A percentile compares a stretch with the other conserved stretches of the same genome.
phyloP scores from a whole-genome alignment of 2,113 vertebrate species.

The Madoqua kirkii region DNA sequence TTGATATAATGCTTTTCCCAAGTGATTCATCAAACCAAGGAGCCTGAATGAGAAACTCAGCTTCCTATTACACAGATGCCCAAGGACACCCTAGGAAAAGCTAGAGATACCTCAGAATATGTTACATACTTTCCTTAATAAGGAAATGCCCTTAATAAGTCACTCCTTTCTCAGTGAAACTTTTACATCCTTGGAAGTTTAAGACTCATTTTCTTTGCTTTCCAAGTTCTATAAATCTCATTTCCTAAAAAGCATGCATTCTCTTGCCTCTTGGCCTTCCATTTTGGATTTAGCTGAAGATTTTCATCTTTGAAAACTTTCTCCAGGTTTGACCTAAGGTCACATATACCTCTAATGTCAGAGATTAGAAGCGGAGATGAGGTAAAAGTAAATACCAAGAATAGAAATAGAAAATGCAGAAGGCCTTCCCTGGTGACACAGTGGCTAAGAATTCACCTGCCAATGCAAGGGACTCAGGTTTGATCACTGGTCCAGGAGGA shows the following conservation, averaged over 20 bases:
- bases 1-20: not conserved
- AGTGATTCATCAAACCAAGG: not conserved
- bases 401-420: not conserved
- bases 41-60: not conserved
- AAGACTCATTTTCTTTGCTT: not conserved
- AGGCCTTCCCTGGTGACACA: not conserved
- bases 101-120: not conserved
- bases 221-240: not conserved
- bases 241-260: not conserved
- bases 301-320: not conserved
- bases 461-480: not conserved
- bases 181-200: not conserved
- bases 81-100: not conserved
- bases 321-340: not conserved
- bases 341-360: not conserved
- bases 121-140: not conserved
- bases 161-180: not conserved
- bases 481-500: not conserved
- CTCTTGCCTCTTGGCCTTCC: not conserved
- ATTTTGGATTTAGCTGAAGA: not conserved
- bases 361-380: not conserved
- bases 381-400: not conserved
- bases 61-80: not conserved
- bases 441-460: not conserved
- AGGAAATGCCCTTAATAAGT: not conserved